phyloP scores from a whole-genome alignment of 2,888 invertebrate genomes.

The Elmis aenea region DNA sequence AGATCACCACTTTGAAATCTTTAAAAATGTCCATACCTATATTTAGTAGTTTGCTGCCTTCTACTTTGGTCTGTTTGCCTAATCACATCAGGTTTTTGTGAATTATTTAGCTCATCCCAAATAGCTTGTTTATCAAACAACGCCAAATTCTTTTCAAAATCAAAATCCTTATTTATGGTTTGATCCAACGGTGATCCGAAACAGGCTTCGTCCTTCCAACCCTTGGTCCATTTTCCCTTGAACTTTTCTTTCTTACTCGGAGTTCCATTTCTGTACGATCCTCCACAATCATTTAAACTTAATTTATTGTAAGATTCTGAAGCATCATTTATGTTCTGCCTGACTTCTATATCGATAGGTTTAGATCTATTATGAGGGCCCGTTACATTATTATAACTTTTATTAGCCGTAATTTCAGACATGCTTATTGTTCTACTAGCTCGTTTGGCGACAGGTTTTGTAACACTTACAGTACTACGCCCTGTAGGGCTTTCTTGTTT shows the following conservation, averaged over 20 bases:
- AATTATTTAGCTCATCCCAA: constrained; percentile 66
- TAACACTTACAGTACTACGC: constrained; percentile 51
- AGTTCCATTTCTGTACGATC: constrained; percentile 29
- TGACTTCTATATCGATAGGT: constrained; percentile 41
- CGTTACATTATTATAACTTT: constrained; percentile 36
- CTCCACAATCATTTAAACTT: too few relatives aligned
- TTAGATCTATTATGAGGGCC: constrained; percentile 44
- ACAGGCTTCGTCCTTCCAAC: constrained; percentile 67
- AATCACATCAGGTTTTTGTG: constrained; percentile 59
- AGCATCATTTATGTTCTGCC: constrained; percentile 8
- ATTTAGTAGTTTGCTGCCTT: constrained; percentile 33
- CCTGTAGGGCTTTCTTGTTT: constrained; percentile 48
- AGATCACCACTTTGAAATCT: too few relatives aligned
- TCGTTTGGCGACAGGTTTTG: constrained; percentile 53
- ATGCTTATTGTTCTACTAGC: constrained; percentile 47
- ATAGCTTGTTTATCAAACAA: constrained; percentile 83
- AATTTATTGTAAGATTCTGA: too few relatives aligned
- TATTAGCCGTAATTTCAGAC: constrained; percentile 42
- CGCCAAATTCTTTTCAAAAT: constrained; percentile 91
- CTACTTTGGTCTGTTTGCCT: constrained; percentile 47
- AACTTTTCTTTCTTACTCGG: constrained; percentile 51
- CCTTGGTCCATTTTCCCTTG: constrained; percentile 46
- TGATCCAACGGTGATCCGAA: constrained; percentile 70
- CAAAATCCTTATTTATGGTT: constrained; percentile 72
- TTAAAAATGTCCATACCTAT: constrained; percentile 32